Base-by-base conservation (phyloP, 2,888 invertebrate genomes). In the Eremobia ochroleuca region DNA sequence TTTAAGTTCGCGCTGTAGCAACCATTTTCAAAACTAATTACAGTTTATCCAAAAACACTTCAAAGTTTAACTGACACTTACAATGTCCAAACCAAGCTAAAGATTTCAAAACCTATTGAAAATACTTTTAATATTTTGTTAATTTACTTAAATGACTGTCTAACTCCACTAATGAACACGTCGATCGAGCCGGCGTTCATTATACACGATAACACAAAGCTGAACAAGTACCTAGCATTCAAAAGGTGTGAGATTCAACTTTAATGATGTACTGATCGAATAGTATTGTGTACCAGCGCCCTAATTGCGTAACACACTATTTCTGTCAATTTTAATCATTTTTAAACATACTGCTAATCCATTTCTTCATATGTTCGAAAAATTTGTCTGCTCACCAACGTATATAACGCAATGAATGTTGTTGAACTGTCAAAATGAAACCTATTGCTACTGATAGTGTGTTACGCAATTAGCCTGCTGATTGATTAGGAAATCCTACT, bases 91-190 rank as follows among this genome's bases (percentile, higher is more conserved):
- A 18, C 18, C 1, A 13, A 31, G 6, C 13, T 4, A 31, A 74
- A n/a, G 9, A 21, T 34, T 74, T 46, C 37, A 25, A 59, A 74
- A n/a, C 4, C 18, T 25, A 40, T 82, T 46, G 1, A 31, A 75
- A 31, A 11, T 82, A 40, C 37, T 11, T 66, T 2, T n/a, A 64
- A 73, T 76, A 64, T 58, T 46, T 77, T 13, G 4, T 55, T 82
- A 64, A 64, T 82, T 82, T 76, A 55, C 15, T 82, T 40, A 71
- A 65, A 76, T 77, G 46, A 68, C 67, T 58, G 13, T 67, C 49
- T 65, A 83, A 37, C 58, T 84, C 43, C 21, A 58, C 28, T 77
- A 67, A 83, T 52, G 43, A 55, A 84, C 18, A 52, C 13, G 9
- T 46, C 43, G 13, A 67, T 76, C 21, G 55, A n/a, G 0, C 5